Evolutionary conservation across 2,888 invertebrate genomes (phyloP), one percentile per base, ranked within the genome.

Genomic region (Zonitis immaculata): DNA sequence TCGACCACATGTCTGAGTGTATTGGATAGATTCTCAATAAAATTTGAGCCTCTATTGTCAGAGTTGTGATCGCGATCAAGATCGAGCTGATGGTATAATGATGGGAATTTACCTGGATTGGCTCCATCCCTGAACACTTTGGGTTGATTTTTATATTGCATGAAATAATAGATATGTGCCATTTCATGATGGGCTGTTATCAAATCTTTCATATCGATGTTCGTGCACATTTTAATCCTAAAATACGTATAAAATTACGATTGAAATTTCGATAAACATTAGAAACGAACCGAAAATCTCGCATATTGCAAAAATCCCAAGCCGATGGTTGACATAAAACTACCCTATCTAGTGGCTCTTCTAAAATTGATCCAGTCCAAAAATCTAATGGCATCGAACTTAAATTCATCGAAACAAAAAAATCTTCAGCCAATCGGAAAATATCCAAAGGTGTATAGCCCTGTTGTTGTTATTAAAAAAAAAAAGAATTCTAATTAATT

Each of bases 221-320:
- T 85, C 0, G 92, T 87, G 71, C 93, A 94, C 86, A 91, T 89
- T 76, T 93, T 94, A 49, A 94, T 91, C 51, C 91, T 88, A 77
- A 62, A 79, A 80, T n/a, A 46, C 20, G 12, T 4, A 35, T 39
- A 8, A 42, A 11, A 42, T 11, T 18, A n/a, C n/a, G 14, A 16
- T 7, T 20, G 6, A 9, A 30, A 16, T 22, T 20, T 12, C 4
- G n/a, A 3, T 5, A 6, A 12, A 30, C 12, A 14, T 1, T 6
- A 7, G 18, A 4, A 44, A 44, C 25, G 3, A 73, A 90, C 91
- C 92, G 83, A 71, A 87, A 95, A 70, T 95, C 95, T 58, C 88
- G 83, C 48, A 87, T 81, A 67, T 94, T 92, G 72, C 94, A 95
- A 75, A 95, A 95, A 76, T 95, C 94, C 91, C 95, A 95, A 0